Conservation (phyloP, 64 coral and sea anemone species). For the Pocillopora verrucosa region DNA sequence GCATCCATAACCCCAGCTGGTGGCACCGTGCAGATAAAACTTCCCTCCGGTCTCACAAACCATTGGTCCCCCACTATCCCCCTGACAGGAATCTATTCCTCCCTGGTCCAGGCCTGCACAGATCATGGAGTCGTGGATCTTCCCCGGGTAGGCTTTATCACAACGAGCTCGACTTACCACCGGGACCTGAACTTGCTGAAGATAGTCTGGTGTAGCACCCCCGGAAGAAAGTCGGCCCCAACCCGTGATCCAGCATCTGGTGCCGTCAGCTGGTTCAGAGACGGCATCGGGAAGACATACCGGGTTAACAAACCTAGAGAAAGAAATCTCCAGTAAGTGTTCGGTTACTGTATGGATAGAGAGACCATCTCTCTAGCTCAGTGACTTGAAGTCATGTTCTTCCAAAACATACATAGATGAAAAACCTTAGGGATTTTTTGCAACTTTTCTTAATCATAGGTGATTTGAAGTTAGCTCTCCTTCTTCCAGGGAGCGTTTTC, state of each 20-base stretch:
- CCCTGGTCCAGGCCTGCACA: conserved; percentile 33
- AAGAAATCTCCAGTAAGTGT: neutral
- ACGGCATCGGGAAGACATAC: conserved; percentile 25
- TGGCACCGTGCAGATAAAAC: conserved; percentile 33
- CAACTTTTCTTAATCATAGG: too few species aligned
- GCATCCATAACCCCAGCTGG: conserved; percentile 4
- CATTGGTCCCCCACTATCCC: conserved; percentile 18
- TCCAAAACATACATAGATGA: too few species aligned
- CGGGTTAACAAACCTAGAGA: conserved; percentile 37
- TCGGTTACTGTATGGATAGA: neutral
- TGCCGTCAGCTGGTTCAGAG: conserved; percentile 26
- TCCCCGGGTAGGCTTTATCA: conserved; percentile 40
- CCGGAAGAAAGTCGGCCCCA: conserved; percentile 56
- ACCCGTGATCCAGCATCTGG: conserved; percentile 64
- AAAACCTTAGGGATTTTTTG: too few species aligned
- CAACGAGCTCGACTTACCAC: conserved; percentile 32
- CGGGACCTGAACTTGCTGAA: conserved; percentile 27
- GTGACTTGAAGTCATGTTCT: too few species aligned
- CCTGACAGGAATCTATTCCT: conserved; percentile 42
- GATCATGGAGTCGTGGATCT: conserved; percentile 9
- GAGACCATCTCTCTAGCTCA: neutral
- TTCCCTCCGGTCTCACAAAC: conserved; percentile 21
- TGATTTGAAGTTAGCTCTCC: too few species aligned
- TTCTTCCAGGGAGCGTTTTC: too few species aligned
- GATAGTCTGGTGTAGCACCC: neutral